phyloP scores from a whole-genome alignment of 2,888 invertebrate genomes.

The Eristalis pertinax region DNA sequence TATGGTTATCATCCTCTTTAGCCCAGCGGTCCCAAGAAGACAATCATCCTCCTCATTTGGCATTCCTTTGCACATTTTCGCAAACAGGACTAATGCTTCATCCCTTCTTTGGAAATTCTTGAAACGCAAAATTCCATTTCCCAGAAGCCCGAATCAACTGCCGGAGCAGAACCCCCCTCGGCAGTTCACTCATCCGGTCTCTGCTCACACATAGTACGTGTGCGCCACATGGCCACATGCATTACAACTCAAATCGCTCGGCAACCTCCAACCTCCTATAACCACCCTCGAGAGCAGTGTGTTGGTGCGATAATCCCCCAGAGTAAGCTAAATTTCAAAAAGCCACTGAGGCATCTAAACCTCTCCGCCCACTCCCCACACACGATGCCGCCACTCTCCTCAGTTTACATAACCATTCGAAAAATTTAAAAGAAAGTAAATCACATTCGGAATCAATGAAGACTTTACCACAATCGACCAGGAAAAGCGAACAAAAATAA shows the following conservation, averaged over 20 bases:
- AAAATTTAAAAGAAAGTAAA: slow-evolving; percentile 1
- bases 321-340: neutral
- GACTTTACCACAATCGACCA: slow-evolving; percentile 1
- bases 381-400: neutral
- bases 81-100: neutral
- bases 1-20: neutral
- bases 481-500: neutral
- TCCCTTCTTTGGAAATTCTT: neutral
- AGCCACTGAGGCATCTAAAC: neutral
- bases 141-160: neutral
- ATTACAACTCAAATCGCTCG: neutral
- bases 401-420: neutral
- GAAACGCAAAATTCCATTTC: neutral
- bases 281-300: neutral
- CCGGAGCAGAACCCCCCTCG: neutral
- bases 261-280: neutral
- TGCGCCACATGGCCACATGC: neutral
- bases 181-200: neutral
- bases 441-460: neutral
- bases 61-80: neutral
- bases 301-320: neutral
- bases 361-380: neutral
- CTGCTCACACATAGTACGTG: neutral
- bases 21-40: neutral
- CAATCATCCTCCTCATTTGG: neutral